Conservation (phyloP, 2,113 vertebrate species). For the Corapipo altera region DNA sequence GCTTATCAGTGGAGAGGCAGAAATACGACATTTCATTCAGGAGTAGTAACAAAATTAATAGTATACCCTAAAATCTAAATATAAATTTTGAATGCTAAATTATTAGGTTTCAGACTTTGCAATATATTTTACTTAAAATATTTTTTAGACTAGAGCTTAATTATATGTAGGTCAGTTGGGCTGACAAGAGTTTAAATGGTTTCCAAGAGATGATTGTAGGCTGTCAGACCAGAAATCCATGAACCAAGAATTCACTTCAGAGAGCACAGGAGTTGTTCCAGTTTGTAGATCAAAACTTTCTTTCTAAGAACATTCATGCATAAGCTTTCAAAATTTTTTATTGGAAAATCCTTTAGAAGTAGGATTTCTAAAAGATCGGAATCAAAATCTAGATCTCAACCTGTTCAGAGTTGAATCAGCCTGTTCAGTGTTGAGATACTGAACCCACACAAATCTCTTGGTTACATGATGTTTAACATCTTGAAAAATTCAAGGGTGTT, state of each 20-base stretch:
- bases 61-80: neutral
- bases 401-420: too few relatives aligned
- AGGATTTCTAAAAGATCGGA: neutral
- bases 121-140: neutral
- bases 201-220: neutral
- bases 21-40: neutral
- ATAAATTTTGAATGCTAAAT: neutral
- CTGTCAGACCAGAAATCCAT: neutral
- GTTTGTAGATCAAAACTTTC: neutral
- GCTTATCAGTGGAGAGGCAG: neutral
- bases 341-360: neutral
- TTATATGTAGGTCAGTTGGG: neutral
- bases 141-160: neutral
- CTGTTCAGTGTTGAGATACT: neutral
- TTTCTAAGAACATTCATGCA: neutral
- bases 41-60: neutral
- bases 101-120: neutral
- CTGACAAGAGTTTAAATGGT: neutral
- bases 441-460: neutral
- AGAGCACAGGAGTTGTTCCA: neutral
- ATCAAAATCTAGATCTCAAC: neutral
- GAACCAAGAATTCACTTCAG: neutral
- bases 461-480: neutral
- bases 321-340: neutral
- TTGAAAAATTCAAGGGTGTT: neutral